Conservation (phyloP, 2,797 vertebrate species). For the Luscinia luscinia region DNA sequence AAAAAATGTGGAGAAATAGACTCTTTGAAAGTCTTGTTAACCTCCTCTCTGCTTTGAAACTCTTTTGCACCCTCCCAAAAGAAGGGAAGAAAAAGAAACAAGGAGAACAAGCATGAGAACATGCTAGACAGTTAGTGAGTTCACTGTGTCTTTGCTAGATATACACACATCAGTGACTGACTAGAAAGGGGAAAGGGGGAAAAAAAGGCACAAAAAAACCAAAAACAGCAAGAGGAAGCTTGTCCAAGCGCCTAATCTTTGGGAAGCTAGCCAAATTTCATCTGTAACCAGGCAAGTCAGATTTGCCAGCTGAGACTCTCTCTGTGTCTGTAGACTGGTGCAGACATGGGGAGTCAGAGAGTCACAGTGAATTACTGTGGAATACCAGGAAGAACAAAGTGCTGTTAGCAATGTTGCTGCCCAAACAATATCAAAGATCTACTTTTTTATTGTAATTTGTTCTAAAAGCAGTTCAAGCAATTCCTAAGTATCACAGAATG, state of each 20-base stretch:
- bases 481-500: slow-evolving; percentile 54
- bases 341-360: slow-evolving; percentile 80
- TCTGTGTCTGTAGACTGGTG: slow-evolving; percentile 44
- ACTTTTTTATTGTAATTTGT: slow-evolving; percentile 78
- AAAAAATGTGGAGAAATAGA: neutral
- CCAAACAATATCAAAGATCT: slow-evolving; percentile 81
- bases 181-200: slow-evolving; percentile 70
- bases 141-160: slow-evolving; percentile 43
- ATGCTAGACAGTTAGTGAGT: slow-evolving; percentile 60
- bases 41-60: neutral
- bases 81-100: neutral
- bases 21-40: neutral
- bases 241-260: slow-evolving; percentile 75
- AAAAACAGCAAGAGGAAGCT: slow-evolving; percentile 49
- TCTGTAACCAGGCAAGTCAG: slow-evolving; percentile 55
- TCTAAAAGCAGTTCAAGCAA: slow-evolving; percentile 76
- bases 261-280: slow-evolving; percentile 71
- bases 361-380: slow-evolving; percentile 76
- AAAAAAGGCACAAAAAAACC: neutral
- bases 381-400: slow-evolving; percentile 82
- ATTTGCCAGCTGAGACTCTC: slow-evolving; percentile 41
- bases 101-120: slow-evolving; percentile 67
- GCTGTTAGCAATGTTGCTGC: slow-evolving; percentile 69
- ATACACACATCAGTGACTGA: slow-evolving; percentile 77
- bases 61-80: neutral